These are phyloP conservation scores for Lytechinus pictus DNA, from an alignment of 35 echinoderm and acorn worm species.

Conservation along the genomic window DNA sequence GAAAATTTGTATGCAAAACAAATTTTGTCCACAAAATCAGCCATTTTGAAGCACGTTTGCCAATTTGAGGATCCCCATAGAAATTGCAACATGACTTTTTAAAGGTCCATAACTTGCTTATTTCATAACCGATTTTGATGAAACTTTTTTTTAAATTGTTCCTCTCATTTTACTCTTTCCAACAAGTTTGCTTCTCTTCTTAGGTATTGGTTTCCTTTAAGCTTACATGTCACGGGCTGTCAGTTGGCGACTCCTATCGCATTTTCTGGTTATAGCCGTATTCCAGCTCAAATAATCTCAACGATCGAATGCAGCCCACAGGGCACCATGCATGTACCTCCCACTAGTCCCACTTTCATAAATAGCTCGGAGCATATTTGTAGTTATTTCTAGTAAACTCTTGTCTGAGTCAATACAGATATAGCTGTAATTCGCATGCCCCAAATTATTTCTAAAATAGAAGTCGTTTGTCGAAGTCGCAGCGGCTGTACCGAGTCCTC, in stretches of 20 bases:
- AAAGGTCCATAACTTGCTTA: too few relatives aligned
- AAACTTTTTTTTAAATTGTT: too few relatives aligned
- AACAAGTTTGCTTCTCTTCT: too few relatives aligned
- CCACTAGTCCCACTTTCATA: neutral
- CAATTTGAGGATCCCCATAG: too few relatives aligned
- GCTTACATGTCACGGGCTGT: neutral
- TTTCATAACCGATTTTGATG: too few relatives aligned
- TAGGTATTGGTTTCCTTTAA: too few relatives aligned
- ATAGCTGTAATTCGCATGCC: neutral
- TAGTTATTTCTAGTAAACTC: neutral
- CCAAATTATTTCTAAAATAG: neutral
- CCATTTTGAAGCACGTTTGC: too few relatives aligned
- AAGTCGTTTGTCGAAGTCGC: neutral
- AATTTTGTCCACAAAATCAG: too few relatives aligned
- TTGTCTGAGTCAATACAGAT: conserved; percentile 18
- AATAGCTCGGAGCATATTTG: neutral
- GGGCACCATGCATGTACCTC: neutral
- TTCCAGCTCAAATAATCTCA: neutral
- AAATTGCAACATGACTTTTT: too few relatives aligned
- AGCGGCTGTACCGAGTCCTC: neutral
- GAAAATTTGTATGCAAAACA: too few relatives aligned
- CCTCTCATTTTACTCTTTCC: too few relatives aligned
- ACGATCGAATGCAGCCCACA: neutral
- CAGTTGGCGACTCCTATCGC: neutral
- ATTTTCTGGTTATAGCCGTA: neutral